Conservation (phyloP, 1,140 invertebrate species). For the Macrobrachium nipponense region DNA sequence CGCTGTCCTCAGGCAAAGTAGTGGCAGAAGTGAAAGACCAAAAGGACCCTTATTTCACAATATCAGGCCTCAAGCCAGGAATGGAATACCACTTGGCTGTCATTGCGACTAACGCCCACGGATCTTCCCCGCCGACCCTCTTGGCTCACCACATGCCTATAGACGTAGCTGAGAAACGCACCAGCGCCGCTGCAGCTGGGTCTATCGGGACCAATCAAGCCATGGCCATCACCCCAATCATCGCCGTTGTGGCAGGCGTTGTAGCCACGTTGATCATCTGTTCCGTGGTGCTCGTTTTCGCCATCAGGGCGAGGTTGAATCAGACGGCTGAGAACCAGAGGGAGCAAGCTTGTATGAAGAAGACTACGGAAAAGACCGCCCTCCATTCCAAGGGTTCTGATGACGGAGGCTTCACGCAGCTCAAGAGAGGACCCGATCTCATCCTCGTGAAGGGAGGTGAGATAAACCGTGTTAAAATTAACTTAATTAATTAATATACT, state of each 20-base stretch:
- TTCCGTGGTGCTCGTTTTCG: conserved; percentile 25
- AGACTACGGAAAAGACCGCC: background rate
- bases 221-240: conserved; percentile 72
- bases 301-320: conserved; percentile 12
- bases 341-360: conserved; percentile 1
- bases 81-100: conserved; percentile 77
- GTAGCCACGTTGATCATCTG: conserved; percentile 73
- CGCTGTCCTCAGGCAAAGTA: background rate
- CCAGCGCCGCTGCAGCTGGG: conserved; percentile 29
- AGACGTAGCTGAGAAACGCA: conserved; percentile 82
- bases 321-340: background rate
- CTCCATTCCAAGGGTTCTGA: background rate
- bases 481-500: no score
- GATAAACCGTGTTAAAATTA: background rate
- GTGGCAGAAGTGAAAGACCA: conserved; percentile 5
- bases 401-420: conserved; percentile 23
- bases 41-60: conserved; percentile 74
- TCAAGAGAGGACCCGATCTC: conserved; percentile 27
- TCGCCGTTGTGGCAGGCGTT: conserved; percentile 78
- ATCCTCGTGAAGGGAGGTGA: conserved; percentile 31
- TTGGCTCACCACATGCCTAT: conserved; percentile 44
- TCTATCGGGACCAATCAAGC: background rate
- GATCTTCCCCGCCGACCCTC: conserved; percentile 65
- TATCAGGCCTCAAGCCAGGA: conserved; percentile 77
- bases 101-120: conserved; percentile 79